Conservation (phyloP, 2,113 vertebrate species). For the Pterocles gutturalis region DNA sequence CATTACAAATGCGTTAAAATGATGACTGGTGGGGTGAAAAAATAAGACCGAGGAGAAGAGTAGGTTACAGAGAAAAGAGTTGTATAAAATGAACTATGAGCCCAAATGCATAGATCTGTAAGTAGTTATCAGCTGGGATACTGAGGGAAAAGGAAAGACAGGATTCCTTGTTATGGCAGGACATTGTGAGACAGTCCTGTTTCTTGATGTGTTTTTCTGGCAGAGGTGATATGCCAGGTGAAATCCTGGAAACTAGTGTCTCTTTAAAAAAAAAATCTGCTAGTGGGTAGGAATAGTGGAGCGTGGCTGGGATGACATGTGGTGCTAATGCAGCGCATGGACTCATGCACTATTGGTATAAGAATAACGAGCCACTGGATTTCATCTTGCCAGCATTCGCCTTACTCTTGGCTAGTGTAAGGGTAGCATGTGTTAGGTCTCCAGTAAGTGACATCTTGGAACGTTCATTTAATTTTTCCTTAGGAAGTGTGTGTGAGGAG, state of each 20-base stretch:
- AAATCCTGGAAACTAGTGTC: conserved; percentile 23
- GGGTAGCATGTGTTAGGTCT: conserved; percentile 4
- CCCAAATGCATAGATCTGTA: neutral
- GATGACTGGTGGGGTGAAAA: neutral
- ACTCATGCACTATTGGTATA: conserved; percentile 39
- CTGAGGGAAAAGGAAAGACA: neutral
- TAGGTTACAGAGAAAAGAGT: neutral
- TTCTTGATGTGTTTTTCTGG: neutral
- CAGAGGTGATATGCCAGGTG: neutral
- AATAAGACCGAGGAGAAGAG: neutral
- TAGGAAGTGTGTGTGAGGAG: neutral
- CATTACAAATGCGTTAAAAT: neutral
- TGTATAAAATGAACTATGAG: neutral
- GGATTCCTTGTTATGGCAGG: neutral
- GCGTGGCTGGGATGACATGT: conserved; percentile 63
- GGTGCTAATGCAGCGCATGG: conserved; percentile 45
- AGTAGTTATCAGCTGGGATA: neutral
- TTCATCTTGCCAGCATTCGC: conserved; percentile 47
- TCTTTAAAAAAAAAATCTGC: neutral
- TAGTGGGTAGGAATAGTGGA: conserved; percentile 61
- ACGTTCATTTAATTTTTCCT: neutral
- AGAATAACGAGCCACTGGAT: conserved; percentile 59
- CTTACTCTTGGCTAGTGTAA: conserved; percentile 7
- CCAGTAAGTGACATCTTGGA: neutral
- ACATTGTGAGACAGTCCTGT: neutral